A percentile compares a stretch with the other conserved stretches of the same genome.
These are phyloP conservation scores for Rhyzopertha dominica DNA, from an alignment of 1,140 invertebrate genomes.

Conservation along the genomic window DNA sequence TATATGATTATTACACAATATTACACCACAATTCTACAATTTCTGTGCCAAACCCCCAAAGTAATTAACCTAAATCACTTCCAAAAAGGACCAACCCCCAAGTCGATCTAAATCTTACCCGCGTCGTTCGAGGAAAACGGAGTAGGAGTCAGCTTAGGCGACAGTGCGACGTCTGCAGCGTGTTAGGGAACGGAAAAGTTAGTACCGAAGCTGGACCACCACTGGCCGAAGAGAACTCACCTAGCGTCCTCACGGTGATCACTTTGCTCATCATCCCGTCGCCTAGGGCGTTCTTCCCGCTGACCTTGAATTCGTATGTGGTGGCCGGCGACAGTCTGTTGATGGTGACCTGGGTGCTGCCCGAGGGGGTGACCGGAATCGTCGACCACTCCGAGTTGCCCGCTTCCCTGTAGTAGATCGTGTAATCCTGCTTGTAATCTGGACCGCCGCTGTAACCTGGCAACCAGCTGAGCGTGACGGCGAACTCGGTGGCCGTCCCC, in stretches of 20 bases:
- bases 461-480: slow-evolving; percentile 85
- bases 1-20: too few species aligned
- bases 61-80: too few species aligned
- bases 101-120: slow-evolving; percentile 49
- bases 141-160: slow-evolving; percentile 46
- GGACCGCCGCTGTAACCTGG: slow-evolving; percentile 93
- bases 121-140: slow-evolving; percentile 54
- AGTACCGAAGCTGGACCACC: too few species aligned
- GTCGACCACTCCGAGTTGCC: slow-evolving; percentile 84
- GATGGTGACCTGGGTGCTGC: slow-evolving; percentile 85
- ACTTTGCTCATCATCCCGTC: slow-evolving; percentile 93
- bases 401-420: slow-evolving; percentile 83
- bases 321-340: slow-evolving; percentile 85
- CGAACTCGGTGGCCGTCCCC: slow-evolving; percentile 79
- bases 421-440: slow-evolving; percentile 90
- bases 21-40: too few species aligned
- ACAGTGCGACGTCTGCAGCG: slow-evolving; percentile 56
- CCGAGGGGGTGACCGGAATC: slow-evolving; percentile 86
- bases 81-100: not conserved
- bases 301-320: slow-evolving; percentile 93
- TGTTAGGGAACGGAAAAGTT: too few species aligned
- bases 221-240: slow-evolving; percentile 60
- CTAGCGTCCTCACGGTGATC: slow-evolving; percentile 82
- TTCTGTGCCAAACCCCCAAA: too few species aligned
- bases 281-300: slow-evolving; percentile 88